A percentile compares a stretch with the other conserved stretches of the same genome.
Conservation (phyloP, 2,888 invertebrate species). For the Tiliacea citrago region DNA sequence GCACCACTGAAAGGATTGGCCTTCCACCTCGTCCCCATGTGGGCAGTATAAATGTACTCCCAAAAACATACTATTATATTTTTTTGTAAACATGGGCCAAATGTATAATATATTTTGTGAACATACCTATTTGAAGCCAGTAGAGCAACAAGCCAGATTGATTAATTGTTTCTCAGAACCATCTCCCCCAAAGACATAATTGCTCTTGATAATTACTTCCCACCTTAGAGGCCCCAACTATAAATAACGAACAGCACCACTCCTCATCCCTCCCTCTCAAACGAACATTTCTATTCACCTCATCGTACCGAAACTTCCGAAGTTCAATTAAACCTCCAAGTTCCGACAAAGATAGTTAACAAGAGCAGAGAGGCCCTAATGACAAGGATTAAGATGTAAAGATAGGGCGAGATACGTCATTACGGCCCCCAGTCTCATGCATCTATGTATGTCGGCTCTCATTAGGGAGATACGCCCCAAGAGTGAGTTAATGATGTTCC, state of each 20-base stretch:
- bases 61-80: background rate
- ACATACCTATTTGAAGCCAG: background rate
- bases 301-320: constrained; percentile 38
- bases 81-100: background rate
- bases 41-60: too few relatives aligned
- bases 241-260: constrained; percentile 41
- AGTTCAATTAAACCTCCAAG: constrained; percentile 61
- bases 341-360: constrained; percentile 66
- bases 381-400: constrained; percentile 87
- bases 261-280: constrained; percentile 32
- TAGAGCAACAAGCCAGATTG: background rate
- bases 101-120: background rate
- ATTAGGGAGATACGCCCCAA: constrained; percentile 78
- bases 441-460: constrained; percentile 81
- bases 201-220: constrained; percentile 37
- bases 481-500: constrained; percentile 74
- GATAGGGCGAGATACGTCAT: constrained; percentile 79
- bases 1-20: too few relatives aligned
- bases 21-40: too few relatives aligned
- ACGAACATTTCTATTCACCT: constrained; percentile 41
- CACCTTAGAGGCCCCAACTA: constrained; percentile 32
- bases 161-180: constrained; percentile 2
- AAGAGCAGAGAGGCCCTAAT: constrained; percentile 75
- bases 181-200: constrained; percentile 17
- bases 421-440: constrained; percentile 78